Evolutionary conservation across 2,888 invertebrate species (phyloP), one percentile per base, ranked within the genome.

Genomic region (Gymnocheta viridis): DNA sequence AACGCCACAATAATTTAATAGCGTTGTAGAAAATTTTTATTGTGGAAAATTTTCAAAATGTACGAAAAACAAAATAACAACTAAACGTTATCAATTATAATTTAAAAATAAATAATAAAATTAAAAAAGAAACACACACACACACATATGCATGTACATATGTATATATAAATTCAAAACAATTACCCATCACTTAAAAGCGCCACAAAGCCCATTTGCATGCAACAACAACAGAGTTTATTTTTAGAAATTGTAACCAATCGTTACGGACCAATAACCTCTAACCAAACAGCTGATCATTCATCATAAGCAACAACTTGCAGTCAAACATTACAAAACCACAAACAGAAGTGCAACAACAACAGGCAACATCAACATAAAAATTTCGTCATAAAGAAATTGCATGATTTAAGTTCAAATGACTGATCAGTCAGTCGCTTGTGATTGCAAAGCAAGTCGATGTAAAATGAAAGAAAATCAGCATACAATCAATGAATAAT

Each of bases 161-260:
- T n/a, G n/a, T n/a, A n/a, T n/a, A n/a, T 17, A 47, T 69, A 27
- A 78, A 78, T 62, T 60, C 69, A 78, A 51, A 49, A 29, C 38
- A 77, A 78, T 51, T 51, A 62, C 29, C 4, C 41, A 62, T 22
- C n/a, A 60, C 14, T 49, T 27, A 14, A 51, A 32, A 70, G 70
- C 62, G 62, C 62, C 47, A 58, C 58, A 47, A 47, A 19, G 22
- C 19, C 24, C 19, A 56, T 67, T 70, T 67, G 27, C 74, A 69
- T 67, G 51, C 73, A 62, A 19, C 67, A 41, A 12, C 22, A 6
- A 17, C 2, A 41, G 29, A 41, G 38, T 60, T 19, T 78, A 82
- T 74, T 79, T 69, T 49, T 60, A 82, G 78, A 51, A 62, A 74
- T 38, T 82, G 78, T 74, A 82, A 69, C 78, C 78, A 79, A 82